Base-by-base conservation (phyloP, 2,888 invertebrate genomes). In the Chrysolina haemoptera region DNA sequence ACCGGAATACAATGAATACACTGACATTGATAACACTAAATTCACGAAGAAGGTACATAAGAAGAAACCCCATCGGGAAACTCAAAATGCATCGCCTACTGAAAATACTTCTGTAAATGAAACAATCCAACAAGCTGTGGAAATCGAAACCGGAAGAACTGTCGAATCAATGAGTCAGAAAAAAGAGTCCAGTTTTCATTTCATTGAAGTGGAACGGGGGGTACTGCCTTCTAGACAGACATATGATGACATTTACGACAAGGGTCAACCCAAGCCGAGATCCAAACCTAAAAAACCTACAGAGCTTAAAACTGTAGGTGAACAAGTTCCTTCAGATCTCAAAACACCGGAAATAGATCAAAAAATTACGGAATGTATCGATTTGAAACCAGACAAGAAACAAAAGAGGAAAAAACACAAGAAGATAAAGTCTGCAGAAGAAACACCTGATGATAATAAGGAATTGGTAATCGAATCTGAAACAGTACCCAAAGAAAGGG, bases 361-460 rank as follows among this genome's bases (percentile, higher is more conserved):
- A 67, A 41, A 75, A 50, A 59, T 20, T 22, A 48, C 22, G 22
- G 41, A 40, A 22, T 69, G 53, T 62, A 67, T 73, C 10, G 50
- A 67, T 20, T 68, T 35, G 40, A 43, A 75, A n/a, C 69, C 69
- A 12, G 78, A 72, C 27, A 78, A 72, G 22, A 71, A 69, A 64
- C 66, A 67, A 11, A 76, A 74, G 55, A 79, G 75, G 62, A 78
- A 73, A 41, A 79, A 78, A 59, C 70, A 70, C 14, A 77, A 74
- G 20, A 75, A 65, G 14, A 35, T 70, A 41, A 66, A 62, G 27
- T 53, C 50, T 27, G 12, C 16, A 62, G 71, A 65, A 20, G 62
- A 46, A n/a, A 65, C 16, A 41, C 20, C 53, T 2, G 35, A 67
- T 11, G 35, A 67, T 10, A 55, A 55, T 12, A 46, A 46, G 5